Evolutionary conservation across 2,888 invertebrate genomes (phyloP).

Genomic region (Cataglyphis livida): DNA sequence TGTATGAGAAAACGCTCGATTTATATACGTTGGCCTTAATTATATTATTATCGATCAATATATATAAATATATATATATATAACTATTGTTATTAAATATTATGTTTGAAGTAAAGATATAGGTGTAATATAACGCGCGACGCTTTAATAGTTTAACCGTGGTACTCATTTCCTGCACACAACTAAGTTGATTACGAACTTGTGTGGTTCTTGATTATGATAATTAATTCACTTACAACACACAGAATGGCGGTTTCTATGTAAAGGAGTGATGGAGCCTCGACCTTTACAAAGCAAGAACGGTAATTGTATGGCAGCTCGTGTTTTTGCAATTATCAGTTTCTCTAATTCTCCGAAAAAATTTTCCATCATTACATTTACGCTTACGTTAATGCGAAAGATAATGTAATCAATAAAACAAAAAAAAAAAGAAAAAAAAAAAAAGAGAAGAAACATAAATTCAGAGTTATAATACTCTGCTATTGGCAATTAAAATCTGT

Average conservation of each 20-base stretch:
- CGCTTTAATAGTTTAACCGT: slow-evolving; percentile 43
- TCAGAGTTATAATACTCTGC: background rate
- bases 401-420: background rate
- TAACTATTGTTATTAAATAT: slow-evolving; percentile 10
- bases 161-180: slow-evolving; percentile 43
- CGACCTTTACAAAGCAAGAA: slow-evolving; percentile 15
- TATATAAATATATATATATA: background rate
- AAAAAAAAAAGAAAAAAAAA: background rate
- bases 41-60: slow-evolving; percentile 2
- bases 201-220: slow-evolving; percentile 53
- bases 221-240: slow-evolving; percentile 49
- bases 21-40: background rate
- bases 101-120: background rate
- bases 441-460: background rate
- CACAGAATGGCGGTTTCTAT: slow-evolving; percentile 37
- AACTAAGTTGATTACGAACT: slow-evolving; percentile 50
- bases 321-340: slow-evolving; percentile 44
- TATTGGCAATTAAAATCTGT: background rate
- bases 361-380: slow-evolving; percentile 27
- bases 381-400: background rate
- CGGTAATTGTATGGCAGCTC: slow-evolving; percentile 16
- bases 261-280: slow-evolving; percentile 41
- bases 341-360: slow-evolving; percentile 16
- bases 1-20: background rate
- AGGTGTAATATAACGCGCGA: slow-evolving; percentile 25